Conservation (phyloP, 2,113 vertebrate genomes). For the Zingel zingel region DNA sequence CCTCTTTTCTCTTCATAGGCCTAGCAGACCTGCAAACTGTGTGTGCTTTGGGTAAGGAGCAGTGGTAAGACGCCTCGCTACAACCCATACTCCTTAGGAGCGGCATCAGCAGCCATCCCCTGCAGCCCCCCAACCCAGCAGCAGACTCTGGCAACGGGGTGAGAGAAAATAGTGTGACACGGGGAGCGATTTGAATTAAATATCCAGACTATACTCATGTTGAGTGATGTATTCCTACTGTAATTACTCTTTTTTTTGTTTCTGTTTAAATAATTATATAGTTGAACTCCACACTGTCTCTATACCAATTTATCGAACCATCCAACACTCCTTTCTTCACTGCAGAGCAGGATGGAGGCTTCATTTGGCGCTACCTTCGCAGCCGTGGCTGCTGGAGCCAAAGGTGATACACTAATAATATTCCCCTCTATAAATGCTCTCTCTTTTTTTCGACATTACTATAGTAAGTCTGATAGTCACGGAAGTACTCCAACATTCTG, state of each 20-base stretch:
- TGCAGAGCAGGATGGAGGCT: constrained; percentile 94
- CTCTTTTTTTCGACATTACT: neutral
- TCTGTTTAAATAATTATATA: neutral
- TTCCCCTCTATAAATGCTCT: neutral
- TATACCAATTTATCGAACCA: neutral
- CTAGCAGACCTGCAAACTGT: constrained; percentile 48
- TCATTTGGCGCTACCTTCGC: constrained; percentile 94
- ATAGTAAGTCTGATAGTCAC: too few relatives aligned
- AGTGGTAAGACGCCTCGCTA: constrained; percentile 84
- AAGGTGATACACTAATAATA: constrained; percentile 84
- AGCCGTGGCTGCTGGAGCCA: constrained; percentile 91
- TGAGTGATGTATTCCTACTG: neutral
- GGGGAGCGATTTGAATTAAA: neutral
- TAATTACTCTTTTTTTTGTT: neutral
- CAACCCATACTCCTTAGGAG: constrained; percentile 85
- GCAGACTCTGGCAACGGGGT: constrained; percentile 85
- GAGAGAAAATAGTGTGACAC: constrained; percentile 57
- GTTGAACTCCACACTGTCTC: neutral
- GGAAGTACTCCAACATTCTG: neutral
- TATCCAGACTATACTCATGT: neutral
- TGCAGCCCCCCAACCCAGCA: constrained; percentile 63
- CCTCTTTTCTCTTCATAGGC: constrained; percentile 65
- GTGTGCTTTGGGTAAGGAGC: constrained; percentile 88
- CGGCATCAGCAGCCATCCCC: constrained; percentile 65
- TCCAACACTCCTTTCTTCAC: neutral